These are phyloP conservation scores for Leucozona laternaria DNA, from an alignment of 2,888 invertebrate genomes.

Conservation along the genomic window DNA sequence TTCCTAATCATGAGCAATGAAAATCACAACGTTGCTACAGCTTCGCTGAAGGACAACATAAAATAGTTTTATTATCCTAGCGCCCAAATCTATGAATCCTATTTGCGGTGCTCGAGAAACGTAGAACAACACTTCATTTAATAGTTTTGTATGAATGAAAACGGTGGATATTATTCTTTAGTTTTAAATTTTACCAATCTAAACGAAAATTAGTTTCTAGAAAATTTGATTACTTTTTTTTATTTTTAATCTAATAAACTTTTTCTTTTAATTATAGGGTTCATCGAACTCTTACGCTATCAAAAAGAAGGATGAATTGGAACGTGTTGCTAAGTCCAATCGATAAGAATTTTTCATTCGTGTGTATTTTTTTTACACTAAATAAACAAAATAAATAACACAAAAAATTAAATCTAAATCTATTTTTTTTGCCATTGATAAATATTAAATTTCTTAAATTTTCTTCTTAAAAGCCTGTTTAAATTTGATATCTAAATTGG, in stretches of 20 bases:
- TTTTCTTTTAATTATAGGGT: slow-evolving; percentile 86
- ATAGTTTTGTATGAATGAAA: no score
- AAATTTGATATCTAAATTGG: no score
- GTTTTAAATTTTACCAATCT: no score
- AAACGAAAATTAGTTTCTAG: not conserved
- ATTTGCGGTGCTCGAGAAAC: slow-evolving; percentile 14
- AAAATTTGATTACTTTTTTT: no score
- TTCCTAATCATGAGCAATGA: not conserved
- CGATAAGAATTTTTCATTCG: slow-evolving; percentile 89
- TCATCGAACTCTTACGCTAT: slow-evolving; percentile 99
- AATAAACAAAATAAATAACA: slow-evolving; percentile 50
- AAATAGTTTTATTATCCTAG: slow-evolving; percentile 72
- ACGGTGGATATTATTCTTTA: no score
- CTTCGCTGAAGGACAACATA: slow-evolving; percentile 78
- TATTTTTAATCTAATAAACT: slow-evolving; percentile 7
- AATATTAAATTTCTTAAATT: no score
- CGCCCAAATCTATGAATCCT: not conserved
- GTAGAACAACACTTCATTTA: not conserved
- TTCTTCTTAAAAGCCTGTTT: no score
- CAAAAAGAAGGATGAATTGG: slow-evolving; percentile 99
- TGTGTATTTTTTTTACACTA: slow-evolving; percentile 75
- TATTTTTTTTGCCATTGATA: not conserved
- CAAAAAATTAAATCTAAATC: not conserved
- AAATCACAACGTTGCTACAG: slow-evolving; percentile 78
- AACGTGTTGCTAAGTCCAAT: slow-evolving; percentile 99